Percentiles rank a stretch among this genome's conserved stretches.
phyloP scores from a whole-genome alignment of 2,797 vertebrate genomes.

The Pogonophryne albipinna region DNA sequence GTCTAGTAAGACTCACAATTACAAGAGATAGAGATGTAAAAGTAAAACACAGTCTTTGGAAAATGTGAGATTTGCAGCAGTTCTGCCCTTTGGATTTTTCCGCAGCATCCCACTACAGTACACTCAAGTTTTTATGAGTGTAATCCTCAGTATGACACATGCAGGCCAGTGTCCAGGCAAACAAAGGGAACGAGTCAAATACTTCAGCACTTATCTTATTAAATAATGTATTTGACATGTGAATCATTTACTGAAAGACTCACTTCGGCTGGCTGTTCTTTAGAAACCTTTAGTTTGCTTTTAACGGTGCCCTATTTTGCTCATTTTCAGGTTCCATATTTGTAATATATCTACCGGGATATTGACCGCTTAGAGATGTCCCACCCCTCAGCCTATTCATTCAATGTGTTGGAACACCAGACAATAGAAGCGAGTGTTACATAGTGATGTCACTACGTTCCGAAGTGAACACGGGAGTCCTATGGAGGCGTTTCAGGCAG shows the following conservation, averaged over 20 bases:
- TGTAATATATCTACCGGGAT: too few relatives aligned
- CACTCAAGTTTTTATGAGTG: neutral
- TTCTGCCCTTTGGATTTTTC: conserved; percentile 1
- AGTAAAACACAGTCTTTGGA: neutral
- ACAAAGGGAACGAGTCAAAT: neutral
- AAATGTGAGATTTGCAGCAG: neutral
- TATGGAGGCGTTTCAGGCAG: too few relatives aligned
- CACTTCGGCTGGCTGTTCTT: neutral
- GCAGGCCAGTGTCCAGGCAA: neutral
- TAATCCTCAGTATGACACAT: too few relatives aligned
- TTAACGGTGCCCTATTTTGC: neutral
- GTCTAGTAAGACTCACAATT: neutral
- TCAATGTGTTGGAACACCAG: too few relatives aligned
- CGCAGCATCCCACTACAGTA: neutral
- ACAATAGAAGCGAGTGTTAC: too few relatives aligned
- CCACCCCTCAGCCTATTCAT: too few relatives aligned
- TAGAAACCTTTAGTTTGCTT: neutral
- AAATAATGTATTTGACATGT: neutral
- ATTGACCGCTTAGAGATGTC: too few relatives aligned
- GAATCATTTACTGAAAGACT: neutral
- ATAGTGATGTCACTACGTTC: too few relatives aligned
- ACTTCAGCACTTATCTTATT: neutral
- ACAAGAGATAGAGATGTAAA: neutral
- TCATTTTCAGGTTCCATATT: too few relatives aligned
- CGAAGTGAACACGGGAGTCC: too few relatives aligned